Evolutionary conservation across 2,797 vertebrate species (phyloP).

Genomic region (Cuniculus paca): DNA sequence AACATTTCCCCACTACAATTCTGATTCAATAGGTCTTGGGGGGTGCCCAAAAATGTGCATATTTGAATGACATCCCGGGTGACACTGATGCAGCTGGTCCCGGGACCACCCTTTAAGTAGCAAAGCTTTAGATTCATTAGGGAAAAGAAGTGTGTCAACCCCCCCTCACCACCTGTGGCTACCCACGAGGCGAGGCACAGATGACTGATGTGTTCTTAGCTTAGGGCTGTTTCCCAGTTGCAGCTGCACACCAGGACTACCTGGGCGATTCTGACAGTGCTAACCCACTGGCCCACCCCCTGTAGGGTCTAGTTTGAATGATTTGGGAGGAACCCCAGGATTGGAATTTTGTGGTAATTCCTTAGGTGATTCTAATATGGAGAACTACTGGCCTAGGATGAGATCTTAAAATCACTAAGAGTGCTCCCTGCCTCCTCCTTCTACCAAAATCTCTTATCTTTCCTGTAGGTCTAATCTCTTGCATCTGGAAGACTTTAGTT

Average conservation of each 20-base stretch:
- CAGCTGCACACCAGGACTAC: not conserved
- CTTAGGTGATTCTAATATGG: not conserved
- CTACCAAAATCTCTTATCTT: not conserved
- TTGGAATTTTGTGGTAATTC: not conserved
- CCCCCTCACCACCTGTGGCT: not conserved
- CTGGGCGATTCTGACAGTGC: not conserved
- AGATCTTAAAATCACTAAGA: not conserved
- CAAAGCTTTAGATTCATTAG: not conserved
- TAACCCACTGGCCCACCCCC: not conserved
- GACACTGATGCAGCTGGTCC: not conserved
- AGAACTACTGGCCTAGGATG: not conserved
- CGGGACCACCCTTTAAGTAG: slow-evolving; percentile 21
- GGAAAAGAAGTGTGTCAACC: not conserved
- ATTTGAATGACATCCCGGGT: slow-evolving; percentile 30
- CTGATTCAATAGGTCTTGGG: slow-evolving; percentile 5
- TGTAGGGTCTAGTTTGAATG: slow-evolving; percentile 2
- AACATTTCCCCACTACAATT: slow-evolving; percentile 40
- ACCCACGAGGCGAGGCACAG: not conserved
- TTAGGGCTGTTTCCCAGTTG: not conserved
- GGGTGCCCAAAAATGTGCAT: not conserved
- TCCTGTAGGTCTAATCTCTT: not conserved
- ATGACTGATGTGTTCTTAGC: not conserved
- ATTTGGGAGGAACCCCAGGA: not conserved
- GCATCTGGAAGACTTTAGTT: not conserved
- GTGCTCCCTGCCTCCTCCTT: not conserved